phyloP scores from a whole-genome alignment of 2,888 invertebrate genomes.

The Hipparchia semele region DNA sequence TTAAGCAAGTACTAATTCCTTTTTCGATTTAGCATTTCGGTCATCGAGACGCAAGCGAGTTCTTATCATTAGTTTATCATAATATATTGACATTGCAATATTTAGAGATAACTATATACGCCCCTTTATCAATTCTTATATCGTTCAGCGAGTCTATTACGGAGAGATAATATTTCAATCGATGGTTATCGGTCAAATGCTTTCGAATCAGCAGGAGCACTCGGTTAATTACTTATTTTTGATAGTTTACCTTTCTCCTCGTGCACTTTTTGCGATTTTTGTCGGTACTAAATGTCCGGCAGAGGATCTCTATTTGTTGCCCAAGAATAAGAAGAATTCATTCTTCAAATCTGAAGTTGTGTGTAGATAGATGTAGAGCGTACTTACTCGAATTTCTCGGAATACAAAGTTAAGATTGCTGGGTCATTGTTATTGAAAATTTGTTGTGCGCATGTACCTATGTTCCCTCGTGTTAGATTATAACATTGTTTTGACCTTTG shows the following conservation, averaged over 20 bases:
- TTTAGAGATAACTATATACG: slow-evolving; percentile 19
- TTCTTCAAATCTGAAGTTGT: too few relatives aligned
- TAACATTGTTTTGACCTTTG: slow-evolving; percentile 4
- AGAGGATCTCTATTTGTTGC: too few relatives aligned
- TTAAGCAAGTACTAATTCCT: not conserved
- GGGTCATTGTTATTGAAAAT: slow-evolving; percentile 31
- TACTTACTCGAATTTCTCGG: slow-evolving; percentile 3
- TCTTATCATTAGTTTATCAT: slow-evolving; percentile 36
- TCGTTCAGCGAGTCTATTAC: slow-evolving; percentile 28
- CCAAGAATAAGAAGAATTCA: too few relatives aligned
- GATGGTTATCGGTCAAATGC: slow-evolving; percentile 31
- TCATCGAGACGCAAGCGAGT: slow-evolving; percentile 3
- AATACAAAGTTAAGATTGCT: slow-evolving; percentile 11
- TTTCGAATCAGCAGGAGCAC: not conserved
- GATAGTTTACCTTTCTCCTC: too few relatives aligned
- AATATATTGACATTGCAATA: slow-evolving; percentile 43
- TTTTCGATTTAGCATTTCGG: not conserved
- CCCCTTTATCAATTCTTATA: not conserved
- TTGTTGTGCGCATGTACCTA: slow-evolving; percentile 8
- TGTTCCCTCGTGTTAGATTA: slow-evolving; percentile 6
- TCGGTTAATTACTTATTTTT: not conserved
- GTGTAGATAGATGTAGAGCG: too few relatives aligned
- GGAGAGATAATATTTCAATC: slow-evolving; percentile 20
- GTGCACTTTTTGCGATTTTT: too few relatives aligned
- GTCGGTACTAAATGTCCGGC: too few relatives aligned